Conservation (phyloP, 2,888 invertebrate genomes). For the Drosophila sordidula region DNA sequence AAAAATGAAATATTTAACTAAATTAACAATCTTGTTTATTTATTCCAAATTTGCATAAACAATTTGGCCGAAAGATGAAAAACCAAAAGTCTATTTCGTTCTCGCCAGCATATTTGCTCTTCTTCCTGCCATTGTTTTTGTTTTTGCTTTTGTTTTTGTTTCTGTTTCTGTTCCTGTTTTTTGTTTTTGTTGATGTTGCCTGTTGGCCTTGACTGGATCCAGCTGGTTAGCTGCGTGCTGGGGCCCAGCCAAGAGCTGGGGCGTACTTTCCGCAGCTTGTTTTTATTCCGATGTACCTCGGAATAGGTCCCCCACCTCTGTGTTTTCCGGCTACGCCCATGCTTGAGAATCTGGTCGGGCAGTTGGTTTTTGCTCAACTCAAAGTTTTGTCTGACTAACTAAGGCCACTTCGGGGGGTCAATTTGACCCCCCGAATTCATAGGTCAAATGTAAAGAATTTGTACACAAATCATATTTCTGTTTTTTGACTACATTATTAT, state of each 20-base stretch:
- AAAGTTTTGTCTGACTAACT: slow-evolving; percentile 1
- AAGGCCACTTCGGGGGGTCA: not conserved
- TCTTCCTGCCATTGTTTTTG: slow-evolving; percentile 12
- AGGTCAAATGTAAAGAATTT: slow-evolving; percentile 12
- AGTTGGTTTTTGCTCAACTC: slow-evolving; percentile 21
- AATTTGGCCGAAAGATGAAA: slow-evolving; percentile 80
- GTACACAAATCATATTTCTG: slow-evolving; percentile 4
- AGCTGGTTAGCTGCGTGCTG: slow-evolving; percentile 25
- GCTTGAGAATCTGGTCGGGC: slow-evolving; percentile 4
- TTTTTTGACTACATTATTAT: slow-evolving; percentile 1
- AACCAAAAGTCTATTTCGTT: slow-evolving; percentile 78
- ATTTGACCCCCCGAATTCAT: slow-evolving; percentile 7
- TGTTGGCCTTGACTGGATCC: slow-evolving; percentile 62
- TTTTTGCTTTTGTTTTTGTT: not conserved
- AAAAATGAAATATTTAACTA: slow-evolving; percentile 82
- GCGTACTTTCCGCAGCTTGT: not conserved
- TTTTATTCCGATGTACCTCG: not conserved
- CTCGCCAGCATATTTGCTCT: slow-evolving; percentile 38
- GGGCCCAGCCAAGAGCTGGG: not conserved
- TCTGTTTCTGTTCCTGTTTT: slow-evolving; percentile 16
- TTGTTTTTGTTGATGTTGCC: slow-evolving; percentile 34
- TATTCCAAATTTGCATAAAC: slow-evolving; percentile 82
- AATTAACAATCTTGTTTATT: slow-evolving; percentile 82
- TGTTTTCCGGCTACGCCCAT: not conserved
- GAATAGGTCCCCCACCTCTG: not conserved